phyloP scores from a whole-genome alignment of 2,113 vertebrate genomes.

The Gnathonemus longibarbis region DNA sequence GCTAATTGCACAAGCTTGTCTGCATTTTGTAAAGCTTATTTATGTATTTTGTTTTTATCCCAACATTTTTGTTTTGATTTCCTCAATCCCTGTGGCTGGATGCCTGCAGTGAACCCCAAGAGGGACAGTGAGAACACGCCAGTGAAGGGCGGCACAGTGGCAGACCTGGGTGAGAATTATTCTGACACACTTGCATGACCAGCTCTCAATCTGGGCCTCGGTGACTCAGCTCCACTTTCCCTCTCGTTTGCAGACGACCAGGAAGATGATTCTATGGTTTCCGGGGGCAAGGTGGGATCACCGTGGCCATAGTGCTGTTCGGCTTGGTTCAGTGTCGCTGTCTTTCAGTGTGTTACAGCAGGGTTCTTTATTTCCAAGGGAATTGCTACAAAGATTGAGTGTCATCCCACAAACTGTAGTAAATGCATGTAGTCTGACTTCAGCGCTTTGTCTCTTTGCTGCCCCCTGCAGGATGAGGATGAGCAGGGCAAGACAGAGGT shows the following conservation, averaged over 20 bases:
- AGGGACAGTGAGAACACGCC: constrained; percentile 97
- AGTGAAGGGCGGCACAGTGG: constrained; percentile 91
- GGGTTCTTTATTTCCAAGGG: not conserved
- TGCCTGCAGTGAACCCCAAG: constrained; percentile 80
- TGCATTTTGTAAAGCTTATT: not conserved
- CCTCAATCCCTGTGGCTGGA: not conserved
- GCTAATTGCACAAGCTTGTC: not conserved
- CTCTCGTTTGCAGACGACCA: constrained; percentile 76
- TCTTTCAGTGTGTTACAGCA: not conserved
- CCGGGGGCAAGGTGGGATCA: constrained; percentile 75
- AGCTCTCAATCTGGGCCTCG: not conserved
- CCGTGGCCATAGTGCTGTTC: not conserved
- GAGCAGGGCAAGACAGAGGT: constrained; percentile 79
- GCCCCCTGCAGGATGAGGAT: constrained; percentile 69
- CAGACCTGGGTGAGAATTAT: constrained; percentile 77
- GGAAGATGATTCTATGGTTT: constrained; percentile 78
- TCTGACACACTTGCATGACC: not conserved
- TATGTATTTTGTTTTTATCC: not conserved
- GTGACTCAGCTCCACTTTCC: not conserved
- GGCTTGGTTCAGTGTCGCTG: not conserved
- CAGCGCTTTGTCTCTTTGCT: not conserved
- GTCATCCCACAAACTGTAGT: not conserved
- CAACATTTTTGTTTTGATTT: not conserved
- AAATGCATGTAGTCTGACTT: not conserved
- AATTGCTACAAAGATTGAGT: not conserved